These are phyloP conservation scores for Melikaiella ostensackeni DNA, from an alignment of 2,888 invertebrate species.

Conservation along the genomic window DNA sequence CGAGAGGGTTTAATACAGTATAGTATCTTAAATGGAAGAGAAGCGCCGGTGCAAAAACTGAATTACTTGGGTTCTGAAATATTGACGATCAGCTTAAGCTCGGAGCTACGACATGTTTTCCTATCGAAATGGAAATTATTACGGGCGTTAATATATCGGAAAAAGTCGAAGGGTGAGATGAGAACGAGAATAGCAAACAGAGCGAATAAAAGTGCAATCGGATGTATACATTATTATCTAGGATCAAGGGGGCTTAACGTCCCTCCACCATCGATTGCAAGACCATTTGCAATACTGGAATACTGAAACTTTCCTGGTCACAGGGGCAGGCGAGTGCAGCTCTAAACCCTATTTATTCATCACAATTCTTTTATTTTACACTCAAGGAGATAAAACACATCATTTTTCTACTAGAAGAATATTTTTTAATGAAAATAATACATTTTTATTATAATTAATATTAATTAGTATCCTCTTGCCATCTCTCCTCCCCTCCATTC, in stretches of 20 bases:
- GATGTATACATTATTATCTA: constrained; percentile 39
- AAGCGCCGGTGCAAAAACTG: constrained; percentile 22
- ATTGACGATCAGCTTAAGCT: constrained; percentile 38
- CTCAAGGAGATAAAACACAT: not conserved
- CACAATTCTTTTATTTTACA: not conserved
- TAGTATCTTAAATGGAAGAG: not conserved
- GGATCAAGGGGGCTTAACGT: constrained; percentile 35
- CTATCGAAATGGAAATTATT: constrained; percentile 39
- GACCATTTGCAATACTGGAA: constrained; percentile 15
- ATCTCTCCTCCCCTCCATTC: too few relatives aligned
- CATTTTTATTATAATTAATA: too few relatives aligned
- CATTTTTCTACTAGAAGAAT: not conserved
- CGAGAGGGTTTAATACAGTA: not conserved
- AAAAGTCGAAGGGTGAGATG: constrained; percentile 31
- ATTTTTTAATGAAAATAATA: not conserved
- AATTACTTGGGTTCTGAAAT: constrained; percentile 19
- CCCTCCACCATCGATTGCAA: constrained; percentile 29
- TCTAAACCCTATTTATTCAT: constrained; percentile 21
- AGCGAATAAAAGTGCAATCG: constrained; percentile 40
- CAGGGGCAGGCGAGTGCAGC: not conserved
- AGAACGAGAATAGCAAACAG: constrained; percentile 35
- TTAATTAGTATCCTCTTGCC: too few relatives aligned
- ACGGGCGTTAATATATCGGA: constrained; percentile 30
- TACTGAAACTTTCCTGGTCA: constrained; percentile 2
- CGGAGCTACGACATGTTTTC: constrained; percentile 15